These are phyloP conservation scores for Onychomys torridus DNA, from an alignment of 2,797 vertebrate species.

Conservation along the genomic window DNA sequence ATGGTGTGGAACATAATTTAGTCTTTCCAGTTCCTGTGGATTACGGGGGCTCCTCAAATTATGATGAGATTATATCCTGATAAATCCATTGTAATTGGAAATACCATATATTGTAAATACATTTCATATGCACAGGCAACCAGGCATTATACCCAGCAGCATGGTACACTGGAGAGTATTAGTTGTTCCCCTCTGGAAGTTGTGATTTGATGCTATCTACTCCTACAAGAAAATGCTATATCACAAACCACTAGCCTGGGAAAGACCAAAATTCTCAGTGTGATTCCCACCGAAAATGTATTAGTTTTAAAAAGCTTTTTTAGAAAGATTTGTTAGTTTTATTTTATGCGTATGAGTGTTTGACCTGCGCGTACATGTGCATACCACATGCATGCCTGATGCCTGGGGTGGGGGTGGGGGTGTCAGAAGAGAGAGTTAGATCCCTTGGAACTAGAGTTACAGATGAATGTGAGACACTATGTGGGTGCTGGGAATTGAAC, in stretches of 20 bases:
- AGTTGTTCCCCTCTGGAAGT: too few species aligned
- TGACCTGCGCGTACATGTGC: neutral
- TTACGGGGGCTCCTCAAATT: neutral
- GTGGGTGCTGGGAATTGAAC: neutral
- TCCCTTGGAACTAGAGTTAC: neutral
- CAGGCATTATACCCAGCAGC: neutral
- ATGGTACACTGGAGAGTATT: neutral
- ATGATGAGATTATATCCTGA: neutral
- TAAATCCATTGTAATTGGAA: neutral
- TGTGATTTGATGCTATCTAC: neutral
- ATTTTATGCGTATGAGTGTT: neutral
- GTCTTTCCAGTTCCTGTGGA: constrained; percentile 5
- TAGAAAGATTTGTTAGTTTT: neutral
- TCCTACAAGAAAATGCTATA: neutral
- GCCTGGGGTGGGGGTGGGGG: neutral
- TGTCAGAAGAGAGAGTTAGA: neutral
- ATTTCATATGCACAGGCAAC: neutral
- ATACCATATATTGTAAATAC: neutral
- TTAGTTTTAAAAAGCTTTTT: neutral
- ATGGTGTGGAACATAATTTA: neutral
- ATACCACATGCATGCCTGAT: neutral
- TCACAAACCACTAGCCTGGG: neutral
- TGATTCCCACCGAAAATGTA: neutral
- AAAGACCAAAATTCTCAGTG: neutral
- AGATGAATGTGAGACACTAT: neutral